Evolutionary conservation across 2,888 invertebrate species (phyloP).

Genomic region (Acrobeloides nanus): DNA sequence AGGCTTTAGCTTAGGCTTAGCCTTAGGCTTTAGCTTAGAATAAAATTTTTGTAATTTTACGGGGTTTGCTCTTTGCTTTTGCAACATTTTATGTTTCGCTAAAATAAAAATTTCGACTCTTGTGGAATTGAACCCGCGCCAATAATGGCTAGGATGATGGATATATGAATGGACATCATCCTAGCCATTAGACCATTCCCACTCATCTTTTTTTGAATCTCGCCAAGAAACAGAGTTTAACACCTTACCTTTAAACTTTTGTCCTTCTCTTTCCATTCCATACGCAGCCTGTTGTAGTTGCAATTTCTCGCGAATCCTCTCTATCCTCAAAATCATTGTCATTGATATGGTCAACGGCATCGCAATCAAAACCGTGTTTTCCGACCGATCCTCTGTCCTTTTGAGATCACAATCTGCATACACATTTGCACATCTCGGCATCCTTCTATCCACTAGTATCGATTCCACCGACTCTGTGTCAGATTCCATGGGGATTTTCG

Average conservation of each 20-base stretch:
- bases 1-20: no score
- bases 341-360: constrained; percentile 13
- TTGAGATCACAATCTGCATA: constrained; percentile 48
- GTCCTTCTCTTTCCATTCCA: constrained; percentile 28
- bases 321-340: constrained; percentile 22
- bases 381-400: constrained; percentile 44
- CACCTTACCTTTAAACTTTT: constrained; percentile 33
- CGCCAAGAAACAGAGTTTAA: no score
- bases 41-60: no score
- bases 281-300: constrained; percentile 21
- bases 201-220: no score
- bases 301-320: constrained; percentile 7
- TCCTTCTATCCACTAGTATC: constrained; percentile 9
- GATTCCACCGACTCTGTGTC: constrained; percentile 41
- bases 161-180: no score
- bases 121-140: no score
- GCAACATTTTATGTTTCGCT: background rate
- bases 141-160: no score
- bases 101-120: no score
- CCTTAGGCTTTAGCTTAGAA: no score
- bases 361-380: constrained; percentile 37
- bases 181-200: no score
- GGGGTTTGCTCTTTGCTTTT: constrained; percentile 1
- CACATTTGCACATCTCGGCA: constrained; percentile 32
- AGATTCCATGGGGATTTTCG: constrained; percentile 26